phyloP scores from a whole-genome alignment of 2,888 invertebrate species.

The Andrena chrysosceles region DNA sequence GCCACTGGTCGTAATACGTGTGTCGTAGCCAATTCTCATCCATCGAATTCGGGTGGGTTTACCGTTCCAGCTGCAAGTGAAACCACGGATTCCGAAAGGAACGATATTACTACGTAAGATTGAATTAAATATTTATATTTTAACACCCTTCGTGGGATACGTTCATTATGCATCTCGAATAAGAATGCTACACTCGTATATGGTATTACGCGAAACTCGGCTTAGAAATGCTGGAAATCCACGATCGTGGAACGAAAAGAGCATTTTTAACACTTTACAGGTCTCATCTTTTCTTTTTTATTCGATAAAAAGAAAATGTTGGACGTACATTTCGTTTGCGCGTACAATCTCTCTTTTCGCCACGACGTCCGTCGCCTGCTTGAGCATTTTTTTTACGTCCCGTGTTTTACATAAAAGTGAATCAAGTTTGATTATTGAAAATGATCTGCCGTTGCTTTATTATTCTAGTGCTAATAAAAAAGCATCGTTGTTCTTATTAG shows the following conservation, averaged over 20 bases:
- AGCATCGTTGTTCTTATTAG: slow-evolving; percentile 17
- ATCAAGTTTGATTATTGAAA: slow-evolving; percentile 32
- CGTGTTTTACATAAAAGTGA: slow-evolving; percentile 32
- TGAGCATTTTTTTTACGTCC: slow-evolving; percentile 38
- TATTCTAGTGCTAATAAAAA: slow-evolving; percentile 1
- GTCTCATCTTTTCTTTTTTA: slow-evolving; percentile 28
- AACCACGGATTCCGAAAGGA: slow-evolving; percentile 48
- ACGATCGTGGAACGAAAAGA: slow-evolving; percentile 16
- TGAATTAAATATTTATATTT: slow-evolving; percentile 25
- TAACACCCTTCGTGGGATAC: slow-evolving; percentile 21
- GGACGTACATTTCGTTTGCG: slow-evolving; percentile 24
- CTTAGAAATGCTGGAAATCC: slow-evolving; percentile 19
- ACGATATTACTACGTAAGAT: slow-evolving; percentile 72
- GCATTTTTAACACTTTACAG: slow-evolving; percentile 22
- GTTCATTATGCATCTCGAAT: slow-evolving; percentile 27
- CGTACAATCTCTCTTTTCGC: slow-evolving; percentile 20
- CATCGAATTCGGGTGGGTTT: slow-evolving; percentile 48
- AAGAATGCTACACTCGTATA: slow-evolving; percentile 34
- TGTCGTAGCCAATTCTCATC: slow-evolving; percentile 38
- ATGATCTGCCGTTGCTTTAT: slow-evolving; percentile 42
- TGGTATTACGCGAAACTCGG: slow-evolving; percentile 29
- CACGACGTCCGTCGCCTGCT: slow-evolving; percentile 13
- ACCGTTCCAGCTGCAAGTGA: slow-evolving; percentile 33
- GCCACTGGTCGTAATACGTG: slow-evolving; percentile 50
- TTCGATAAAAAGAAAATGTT: slow-evolving; percentile 5